Base-by-base conservation (phyloP, 2,888 invertebrate genomes). In the Crepidodera aurea region DNA sequence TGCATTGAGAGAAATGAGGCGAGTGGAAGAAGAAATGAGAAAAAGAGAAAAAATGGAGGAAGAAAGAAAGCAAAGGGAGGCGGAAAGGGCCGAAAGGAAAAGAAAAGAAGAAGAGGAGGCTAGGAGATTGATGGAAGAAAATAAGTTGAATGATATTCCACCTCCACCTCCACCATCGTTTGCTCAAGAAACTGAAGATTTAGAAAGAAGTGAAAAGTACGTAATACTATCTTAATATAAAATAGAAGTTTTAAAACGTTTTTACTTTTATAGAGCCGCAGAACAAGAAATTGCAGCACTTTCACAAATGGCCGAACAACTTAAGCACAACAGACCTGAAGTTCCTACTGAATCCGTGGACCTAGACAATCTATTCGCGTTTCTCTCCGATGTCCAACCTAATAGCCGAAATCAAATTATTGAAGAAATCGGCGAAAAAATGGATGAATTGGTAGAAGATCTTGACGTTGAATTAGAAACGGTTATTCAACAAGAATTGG, bases 351-450 rank as follows among this genome's bases (percentile, higher is more conserved):
- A 92, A 74, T 90, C 92, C 0, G 91, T 94, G 0, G 94, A 94
- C 78, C 82, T 95, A 73, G 95, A 95, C 80, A 94, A 94, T 80
- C 82, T 95, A 72, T 95, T 95, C 82, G 93, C 93, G 60, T 95
- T 95, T 82, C 83, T 95, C 16, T 92, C 93, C 0, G 94, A 94
- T 72, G 90, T 92, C 34, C 86, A 86, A 64, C 84, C 84, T 1
- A 10, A 82, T 82, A 75, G 83, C 83, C 44, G 86, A 79, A 75
- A 84, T 83, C 10, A 86, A 84, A 73, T 89, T 13, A 89, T 93
- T 56, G 91, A 93, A 10, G 93, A 93, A 81, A 92, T 94, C 39
- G 92, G 91, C 0, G 90, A 91, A 74, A 89, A 90, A 73, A 93
- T 94, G 92, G 89, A 91, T 76, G 88, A 90, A 70, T 84, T 94